phyloP scores from a whole-genome alignment of 1,140 invertebrate species.

The Cyrtorhinus lividipennis region DNA sequence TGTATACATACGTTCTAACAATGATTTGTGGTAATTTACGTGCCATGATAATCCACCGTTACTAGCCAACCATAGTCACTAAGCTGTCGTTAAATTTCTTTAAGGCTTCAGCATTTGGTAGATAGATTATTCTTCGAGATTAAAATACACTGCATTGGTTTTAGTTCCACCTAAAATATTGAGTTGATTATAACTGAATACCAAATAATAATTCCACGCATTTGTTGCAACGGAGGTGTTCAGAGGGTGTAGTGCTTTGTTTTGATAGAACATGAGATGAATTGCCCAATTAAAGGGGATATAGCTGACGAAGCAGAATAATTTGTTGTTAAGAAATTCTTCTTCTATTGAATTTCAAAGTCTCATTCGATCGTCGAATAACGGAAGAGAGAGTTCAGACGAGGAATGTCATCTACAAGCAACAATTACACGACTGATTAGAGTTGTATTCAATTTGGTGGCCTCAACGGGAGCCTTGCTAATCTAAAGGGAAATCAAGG shows the following conservation, averaged over 20 bases:
- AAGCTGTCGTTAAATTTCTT: no score
- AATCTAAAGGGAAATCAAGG: constrained; percentile 9
- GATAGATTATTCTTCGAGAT: no score
- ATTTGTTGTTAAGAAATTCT: no score
- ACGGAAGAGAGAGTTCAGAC: background rate
- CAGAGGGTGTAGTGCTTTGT: background rate
- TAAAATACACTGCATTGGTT: no score
- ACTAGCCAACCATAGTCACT: no score
- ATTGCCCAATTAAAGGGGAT: background rate
- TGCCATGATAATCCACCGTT: no score
- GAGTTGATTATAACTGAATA: no score
- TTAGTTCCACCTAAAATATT: no score
- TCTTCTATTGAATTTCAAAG: background rate
- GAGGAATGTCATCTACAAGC: constrained; percentile 5
- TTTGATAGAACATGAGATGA: background rate
- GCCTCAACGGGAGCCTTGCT: constrained; percentile 7
- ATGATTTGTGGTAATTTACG: no score
- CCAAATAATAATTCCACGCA: background rate
- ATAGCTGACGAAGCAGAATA: background rate
- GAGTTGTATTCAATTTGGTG: constrained; percentile 8
- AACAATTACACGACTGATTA: constrained; percentile 10
- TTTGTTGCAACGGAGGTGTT: background rate
- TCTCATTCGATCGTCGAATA: background rate
- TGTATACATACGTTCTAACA: no score
- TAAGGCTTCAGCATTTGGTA: no score